Evolutionary conservation across 2,888 invertebrate species (phyloP).

Genomic region (Eupithecia insigniata): DNA sequence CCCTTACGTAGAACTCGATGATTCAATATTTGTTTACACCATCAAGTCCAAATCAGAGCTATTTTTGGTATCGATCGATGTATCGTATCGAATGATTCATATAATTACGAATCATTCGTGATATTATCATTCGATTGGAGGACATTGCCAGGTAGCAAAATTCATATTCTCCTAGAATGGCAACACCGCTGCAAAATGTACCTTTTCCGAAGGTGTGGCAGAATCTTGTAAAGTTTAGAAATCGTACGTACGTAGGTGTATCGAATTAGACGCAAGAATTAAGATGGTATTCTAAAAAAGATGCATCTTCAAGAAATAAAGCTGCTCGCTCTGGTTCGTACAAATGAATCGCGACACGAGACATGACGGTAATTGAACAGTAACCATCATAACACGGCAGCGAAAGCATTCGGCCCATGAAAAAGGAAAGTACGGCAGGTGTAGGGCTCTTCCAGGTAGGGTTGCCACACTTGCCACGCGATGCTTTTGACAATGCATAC

Average conservation of each 20-base stretch:
- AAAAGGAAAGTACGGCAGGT: constrained; percentile 81
- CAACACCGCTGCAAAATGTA: not conserved
- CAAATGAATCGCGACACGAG: constrained; percentile 6
- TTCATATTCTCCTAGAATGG: not conserved
- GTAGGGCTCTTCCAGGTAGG: constrained; percentile 47
- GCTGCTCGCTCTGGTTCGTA: not conserved
- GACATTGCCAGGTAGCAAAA: not conserved
- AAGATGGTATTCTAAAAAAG: not conserved
- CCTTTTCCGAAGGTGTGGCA: not conserved
- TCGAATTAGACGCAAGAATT: not conserved
- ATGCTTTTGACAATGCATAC: not conserved
- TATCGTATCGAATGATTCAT: constrained; percentile 13
- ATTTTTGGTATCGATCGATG: constrained; percentile 14
- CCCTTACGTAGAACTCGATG: constrained; percentile 8
- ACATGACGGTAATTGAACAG: constrained; percentile 29
- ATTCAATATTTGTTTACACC: constrained; percentile 15
- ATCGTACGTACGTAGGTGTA: too few species aligned
- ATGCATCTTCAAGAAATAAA: not conserved
- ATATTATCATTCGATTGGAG: constrained; percentile 16
- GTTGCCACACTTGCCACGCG: constrained; percentile 15
- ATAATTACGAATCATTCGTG: constrained; percentile 1
- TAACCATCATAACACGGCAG: constrained; percentile 43
- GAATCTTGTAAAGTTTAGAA: not conserved
- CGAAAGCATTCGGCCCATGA: constrained; percentile 68
- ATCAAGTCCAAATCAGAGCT: constrained; percentile 10